Evolutionary conservation across 2,888 invertebrate genomes (phyloP), one percentile per base, ranked within the genome.

Genomic region (Lasioglossum villosulum): DNA sequence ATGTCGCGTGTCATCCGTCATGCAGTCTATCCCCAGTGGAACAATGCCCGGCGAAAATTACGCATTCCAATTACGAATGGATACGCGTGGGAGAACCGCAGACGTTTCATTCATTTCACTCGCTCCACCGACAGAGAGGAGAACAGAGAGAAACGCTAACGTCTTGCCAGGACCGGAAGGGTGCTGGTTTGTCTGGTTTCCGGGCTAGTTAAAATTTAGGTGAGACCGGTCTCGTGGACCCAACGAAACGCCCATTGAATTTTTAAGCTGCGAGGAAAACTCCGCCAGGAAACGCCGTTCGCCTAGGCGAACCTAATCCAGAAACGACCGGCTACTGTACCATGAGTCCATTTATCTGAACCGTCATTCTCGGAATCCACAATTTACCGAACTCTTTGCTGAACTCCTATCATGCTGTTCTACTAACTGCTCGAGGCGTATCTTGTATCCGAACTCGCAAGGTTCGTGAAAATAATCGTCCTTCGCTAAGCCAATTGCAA

Each of bases 51-150:
- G 76, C 87, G 88, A 86, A 92, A 93, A 93, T 93, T 93, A 92
- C 92, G 91, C 93, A 90, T 93, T 93, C 93, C 93, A 93, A 93
- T 93, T 93, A 93, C 91, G 90, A 90, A 90, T 84, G 74, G 84
- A 83, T 88, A 90, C 88, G 89, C 84, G 86, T 78, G 78, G 79
- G 84, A 73, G 89, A 87, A 88, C 88, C 92, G 84, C 90, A 86
- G 80, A 83, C 84, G 84, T 86, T 86, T 88, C 84, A 39, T 82
- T 85, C 75, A 66, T 83, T 86, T 85, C 79, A 19, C 74, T 76
- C 39, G 74, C 70, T 77, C 75, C 34, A 2, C 14, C 5, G 39
- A 12, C 68, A n/a, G 42, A 19, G 68, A 19, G 59, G 14, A 14
- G 14, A n/a, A 59, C 27, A 5, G 27, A 16, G 59, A 59, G 59